These are phyloP conservation scores for Chaenocephalus aceratus DNA, from an alignment of 2,113 vertebrate genomes.

Conservation along the genomic window DNA sequence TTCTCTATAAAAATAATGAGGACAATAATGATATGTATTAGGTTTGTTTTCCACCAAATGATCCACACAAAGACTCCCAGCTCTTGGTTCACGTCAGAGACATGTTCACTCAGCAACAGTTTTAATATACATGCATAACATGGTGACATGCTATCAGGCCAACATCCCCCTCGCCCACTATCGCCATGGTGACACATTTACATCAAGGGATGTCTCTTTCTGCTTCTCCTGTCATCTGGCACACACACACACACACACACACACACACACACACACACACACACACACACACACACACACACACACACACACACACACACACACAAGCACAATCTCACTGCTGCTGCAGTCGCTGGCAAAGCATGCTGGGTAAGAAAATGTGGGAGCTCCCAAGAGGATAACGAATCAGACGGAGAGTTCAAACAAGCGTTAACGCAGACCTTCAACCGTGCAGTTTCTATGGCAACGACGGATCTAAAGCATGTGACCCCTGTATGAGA, in stretches of 20 bases:
- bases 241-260: constrained; percentile 7
- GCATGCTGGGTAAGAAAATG: constrained; percentile 66
- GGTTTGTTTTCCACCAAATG: background rate
- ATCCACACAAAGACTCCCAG: background rate
- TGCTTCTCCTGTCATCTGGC: constrained; percentile 51
- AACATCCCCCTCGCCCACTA: background rate
- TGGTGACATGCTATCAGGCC: constrained; percentile 14
- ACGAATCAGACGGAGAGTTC: constrained; percentile 44
- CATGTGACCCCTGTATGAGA: constrained; percentile 43
- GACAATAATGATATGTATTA: background rate
- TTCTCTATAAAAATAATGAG: too few relatives aligned
- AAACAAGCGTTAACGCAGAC: constrained; percentile 34
- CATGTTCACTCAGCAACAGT: background rate
- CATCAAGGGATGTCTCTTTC: constrained; percentile 49
- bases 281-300: background rate
- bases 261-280: background rate
- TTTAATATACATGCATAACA: too few relatives aligned
- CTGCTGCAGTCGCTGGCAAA: constrained; percentile 61
- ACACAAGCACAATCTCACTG: background rate
- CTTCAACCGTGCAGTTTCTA: constrained; percentile 81
- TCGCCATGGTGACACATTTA: constrained; percentile 41
- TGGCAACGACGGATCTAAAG: constrained; percentile 76
- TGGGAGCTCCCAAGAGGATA: constrained; percentile 59
- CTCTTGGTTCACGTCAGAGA: background rate
- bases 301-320: constrained; percentile 9